phyloP scores from a whole-genome alignment of 2,797 vertebrate species.

The Leptodactylus fallax region DNA sequence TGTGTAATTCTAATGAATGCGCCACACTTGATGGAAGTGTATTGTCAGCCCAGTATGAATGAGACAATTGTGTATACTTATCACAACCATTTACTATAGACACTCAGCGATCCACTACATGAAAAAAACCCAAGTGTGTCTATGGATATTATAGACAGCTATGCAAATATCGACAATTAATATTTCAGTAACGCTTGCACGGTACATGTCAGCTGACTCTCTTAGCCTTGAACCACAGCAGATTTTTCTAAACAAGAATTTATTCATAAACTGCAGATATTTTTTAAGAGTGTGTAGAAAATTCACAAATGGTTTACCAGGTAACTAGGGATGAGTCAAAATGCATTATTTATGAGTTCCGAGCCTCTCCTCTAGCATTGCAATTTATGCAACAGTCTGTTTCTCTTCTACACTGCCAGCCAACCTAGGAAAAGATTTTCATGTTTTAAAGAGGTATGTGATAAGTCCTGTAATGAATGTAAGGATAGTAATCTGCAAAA shows the following conservation, averaged over 20 bases:
- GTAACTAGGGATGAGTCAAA: constrained; percentile 58
- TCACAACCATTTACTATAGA: not conserved
- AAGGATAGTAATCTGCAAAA: not conserved
- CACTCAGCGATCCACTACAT: not conserved
- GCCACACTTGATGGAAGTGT: not conserved
- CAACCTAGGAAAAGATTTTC: constrained; percentile 29
- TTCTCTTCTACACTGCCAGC: constrained; percentile 19
- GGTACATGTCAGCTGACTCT: constrained; percentile 1
- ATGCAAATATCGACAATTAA: constrained; percentile 44
- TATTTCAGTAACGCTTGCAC: constrained; percentile 36
- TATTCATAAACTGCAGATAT: constrained; percentile 60
- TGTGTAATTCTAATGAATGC: not conserved
- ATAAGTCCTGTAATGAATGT: constrained; percentile 34
- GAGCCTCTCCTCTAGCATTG: constrained; percentile 48
- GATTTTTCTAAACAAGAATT: constrained; percentile 48
- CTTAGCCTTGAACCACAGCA: constrained; percentile 43
- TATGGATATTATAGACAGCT: not conserved
- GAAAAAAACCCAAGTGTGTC: not conserved
- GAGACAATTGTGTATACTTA: not conserved
- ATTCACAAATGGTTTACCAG: constrained; percentile 63
- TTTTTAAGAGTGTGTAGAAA: constrained; percentile 55
- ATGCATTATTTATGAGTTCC: constrained; percentile 60
- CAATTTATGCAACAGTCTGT: constrained; percentile 56
- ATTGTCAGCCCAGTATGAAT: not conserved
- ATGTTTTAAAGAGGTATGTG: not conserved